Conservation (phyloP, 1,140 invertebrate genomes). For the Zaprionus vittiger region DNA sequence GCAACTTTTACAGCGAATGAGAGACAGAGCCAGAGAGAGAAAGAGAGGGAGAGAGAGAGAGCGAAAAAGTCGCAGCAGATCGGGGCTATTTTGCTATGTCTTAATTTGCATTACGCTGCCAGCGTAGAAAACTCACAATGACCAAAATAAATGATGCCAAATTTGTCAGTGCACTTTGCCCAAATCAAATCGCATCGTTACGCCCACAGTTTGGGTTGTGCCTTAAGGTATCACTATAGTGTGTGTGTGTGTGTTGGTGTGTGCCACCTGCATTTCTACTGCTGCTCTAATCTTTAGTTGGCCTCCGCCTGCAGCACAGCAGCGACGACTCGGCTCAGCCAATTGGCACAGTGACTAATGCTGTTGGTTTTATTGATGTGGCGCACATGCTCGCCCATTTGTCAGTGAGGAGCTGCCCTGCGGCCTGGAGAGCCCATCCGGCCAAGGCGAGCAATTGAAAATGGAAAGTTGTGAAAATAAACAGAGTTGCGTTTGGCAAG, state of each 20-base stretch:
- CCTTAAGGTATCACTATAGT: not conserved
- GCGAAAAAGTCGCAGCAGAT: not conserved
- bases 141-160: constrained; percentile 53
- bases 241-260: constrained; percentile 2
- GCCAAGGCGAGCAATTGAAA: constrained; percentile 55
- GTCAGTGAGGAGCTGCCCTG: constrained; percentile 37
- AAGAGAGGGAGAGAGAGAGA: not conserved
- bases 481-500: not conserved
- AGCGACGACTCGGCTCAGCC: constrained; percentile 18
- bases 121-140: constrained; percentile 52
- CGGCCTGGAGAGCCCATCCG: constrained; percentile 9
- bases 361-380: constrained; percentile 77
- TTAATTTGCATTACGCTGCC: constrained; percentile 60
- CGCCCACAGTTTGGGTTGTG: constrained; percentile 46
- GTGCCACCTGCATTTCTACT: constrained; percentile 53
- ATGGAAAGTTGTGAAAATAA: constrained; percentile 63
- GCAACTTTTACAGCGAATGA: constrained; percentile 10
- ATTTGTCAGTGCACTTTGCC: constrained; percentile 64
- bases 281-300: constrained; percentile 15
- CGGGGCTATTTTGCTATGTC: constrained; percentile 34
- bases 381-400: constrained; percentile 67
- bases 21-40: not conserved
- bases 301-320: constrained; percentile 12
- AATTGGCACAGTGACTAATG: constrained; percentile 65
- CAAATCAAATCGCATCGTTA: constrained; percentile 66